A percentile compares a stretch with the other conserved stretches of the same genome.
phyloP scores from a whole-genome alignment of 2,888 invertebrate species.

The Celastrina argiolus region DNA sequence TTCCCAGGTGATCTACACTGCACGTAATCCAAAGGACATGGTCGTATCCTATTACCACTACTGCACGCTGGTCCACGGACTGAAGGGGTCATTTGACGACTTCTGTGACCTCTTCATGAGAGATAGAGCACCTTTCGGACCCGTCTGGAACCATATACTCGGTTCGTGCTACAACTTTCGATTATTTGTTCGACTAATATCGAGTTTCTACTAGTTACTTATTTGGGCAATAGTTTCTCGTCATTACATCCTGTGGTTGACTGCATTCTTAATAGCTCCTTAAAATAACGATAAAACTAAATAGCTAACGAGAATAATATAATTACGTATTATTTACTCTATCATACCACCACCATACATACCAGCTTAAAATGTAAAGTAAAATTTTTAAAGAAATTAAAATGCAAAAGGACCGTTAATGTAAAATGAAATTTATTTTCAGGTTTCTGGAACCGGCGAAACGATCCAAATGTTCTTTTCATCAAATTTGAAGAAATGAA shows the following conservation, averaged over 20 bases:
- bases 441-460: constrained; percentile 83
- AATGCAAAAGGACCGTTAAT: neutral
- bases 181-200: too few relatives aligned
- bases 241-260: too few relatives aligned
- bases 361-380: too few relatives aligned
- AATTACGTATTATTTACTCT: too few relatives aligned
- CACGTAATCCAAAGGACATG: constrained; percentile 93
- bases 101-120: constrained; percentile 85
- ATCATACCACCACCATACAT: too few relatives aligned
- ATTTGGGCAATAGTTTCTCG: too few relatives aligned
- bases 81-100: constrained; percentile 82
- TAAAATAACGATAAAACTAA: too few relatives aligned
- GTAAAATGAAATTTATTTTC: constrained; percentile 28
- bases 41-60: constrained; percentile 93
- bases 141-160: constrained; percentile 81
- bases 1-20: constrained; percentile 87
- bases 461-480: constrained; percentile 85
- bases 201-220: too few relatives aligned
- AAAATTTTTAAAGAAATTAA: too few relatives aligned
- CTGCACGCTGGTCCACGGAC: constrained; percentile 83
- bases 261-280: too few relatives aligned
- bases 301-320: too few relatives aligned
- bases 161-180: constrained; percentile 55
- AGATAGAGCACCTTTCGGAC: constrained; percentile 81
- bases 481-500: constrained; percentile 91